These are phyloP conservation scores for Diogma glabrata DNA, from an alignment of 2,888 invertebrate species.

Conservation along the genomic window DNA sequence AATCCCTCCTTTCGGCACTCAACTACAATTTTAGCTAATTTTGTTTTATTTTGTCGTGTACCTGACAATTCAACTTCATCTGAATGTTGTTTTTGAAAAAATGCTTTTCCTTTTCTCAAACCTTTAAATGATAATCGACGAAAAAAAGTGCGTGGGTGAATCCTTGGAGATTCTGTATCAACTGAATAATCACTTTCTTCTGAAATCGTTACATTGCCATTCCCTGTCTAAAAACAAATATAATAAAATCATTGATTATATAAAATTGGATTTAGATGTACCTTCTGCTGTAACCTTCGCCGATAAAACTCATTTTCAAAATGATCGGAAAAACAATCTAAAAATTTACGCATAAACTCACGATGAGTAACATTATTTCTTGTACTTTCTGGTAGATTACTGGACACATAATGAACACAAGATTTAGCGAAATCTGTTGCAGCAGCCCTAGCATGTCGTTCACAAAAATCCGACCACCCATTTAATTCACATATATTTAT, in stretches of 20 bases:
- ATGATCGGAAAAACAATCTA: conserved; percentile 73
- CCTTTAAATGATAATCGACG: conserved; percentile 82
- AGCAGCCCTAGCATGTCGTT: conserved; percentile 73
- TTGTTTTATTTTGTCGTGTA: conserved; percentile 68
- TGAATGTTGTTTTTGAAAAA: conserved; percentile 84
- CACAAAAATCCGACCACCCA: conserved; percentile 75
- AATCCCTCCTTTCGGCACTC: conserved; percentile 90
- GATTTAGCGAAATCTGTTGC: conserved; percentile 83
- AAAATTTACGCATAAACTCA: conserved; percentile 69
- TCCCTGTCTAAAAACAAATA: conserved; percentile 24
- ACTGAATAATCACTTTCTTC: conserved; percentile 61
- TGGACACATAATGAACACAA: conserved; percentile 65
- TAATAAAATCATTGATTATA: not conserved
- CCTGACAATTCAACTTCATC: conserved; percentile 69
- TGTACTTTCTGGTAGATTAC: conserved; percentile 53
- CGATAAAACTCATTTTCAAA: conserved; percentile 68
- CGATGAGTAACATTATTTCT: conserved; percentile 58
- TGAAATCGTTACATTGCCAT: conserved; percentile 34
- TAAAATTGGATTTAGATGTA: conserved; percentile 21
- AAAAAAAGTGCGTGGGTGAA: conserved; percentile 72
- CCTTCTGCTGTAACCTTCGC: conserved; percentile 41
- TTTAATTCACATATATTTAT: conserved; percentile 4
- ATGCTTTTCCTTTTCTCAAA: conserved; percentile 59
- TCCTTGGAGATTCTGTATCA: conserved; percentile 68
- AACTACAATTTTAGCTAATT: conserved; percentile 82